These are phyloP conservation scores for Onthophagus taurus DNA, from an alignment of 1,140 invertebrate genomes.

Conservation along the genomic window DNA sequence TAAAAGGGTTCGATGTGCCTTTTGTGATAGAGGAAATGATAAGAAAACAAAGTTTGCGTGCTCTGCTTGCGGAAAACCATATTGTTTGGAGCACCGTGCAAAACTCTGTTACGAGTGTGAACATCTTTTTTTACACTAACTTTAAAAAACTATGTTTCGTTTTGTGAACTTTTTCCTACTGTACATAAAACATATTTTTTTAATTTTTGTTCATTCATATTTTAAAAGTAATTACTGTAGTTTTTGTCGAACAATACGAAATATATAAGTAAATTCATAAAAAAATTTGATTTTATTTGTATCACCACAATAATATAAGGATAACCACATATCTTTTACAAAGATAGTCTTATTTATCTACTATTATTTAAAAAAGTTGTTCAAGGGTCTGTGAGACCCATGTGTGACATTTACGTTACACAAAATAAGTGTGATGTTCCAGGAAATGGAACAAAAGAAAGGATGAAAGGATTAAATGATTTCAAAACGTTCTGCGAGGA, in stretches of 20 bases:
- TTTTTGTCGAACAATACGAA: background rate
- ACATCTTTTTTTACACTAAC: no score
- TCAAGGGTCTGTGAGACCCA: background rate
- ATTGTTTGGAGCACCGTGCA: constrained; percentile 3
- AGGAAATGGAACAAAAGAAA: no score
- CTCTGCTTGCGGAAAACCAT: constrained; percentile 1
- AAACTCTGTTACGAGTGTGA: background rate
- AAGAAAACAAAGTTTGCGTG: constrained; percentile 6
- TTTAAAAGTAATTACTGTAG: background rate
- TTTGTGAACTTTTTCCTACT: background rate
- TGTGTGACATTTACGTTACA: constrained; percentile 1
- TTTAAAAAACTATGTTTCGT: constrained; percentile 1
- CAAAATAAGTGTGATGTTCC: constrained; percentile 5
- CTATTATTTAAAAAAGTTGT: background rate
- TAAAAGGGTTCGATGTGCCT: background rate
- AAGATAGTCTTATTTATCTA: background rate
- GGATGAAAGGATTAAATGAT: no score
- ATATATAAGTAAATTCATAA: background rate
- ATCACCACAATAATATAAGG: background rate
- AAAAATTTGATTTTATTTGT: constrained; percentile 6
- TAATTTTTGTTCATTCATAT: background rate
- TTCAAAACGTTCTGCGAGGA: no score
- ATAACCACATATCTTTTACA: background rate
- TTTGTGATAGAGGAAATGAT: background rate
- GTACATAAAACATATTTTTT: background rate